These are phyloP conservation scores for Eulemur albifrons DNA, from an alignment of 2,797 vertebrate genomes.

Conservation along the genomic window DNA sequence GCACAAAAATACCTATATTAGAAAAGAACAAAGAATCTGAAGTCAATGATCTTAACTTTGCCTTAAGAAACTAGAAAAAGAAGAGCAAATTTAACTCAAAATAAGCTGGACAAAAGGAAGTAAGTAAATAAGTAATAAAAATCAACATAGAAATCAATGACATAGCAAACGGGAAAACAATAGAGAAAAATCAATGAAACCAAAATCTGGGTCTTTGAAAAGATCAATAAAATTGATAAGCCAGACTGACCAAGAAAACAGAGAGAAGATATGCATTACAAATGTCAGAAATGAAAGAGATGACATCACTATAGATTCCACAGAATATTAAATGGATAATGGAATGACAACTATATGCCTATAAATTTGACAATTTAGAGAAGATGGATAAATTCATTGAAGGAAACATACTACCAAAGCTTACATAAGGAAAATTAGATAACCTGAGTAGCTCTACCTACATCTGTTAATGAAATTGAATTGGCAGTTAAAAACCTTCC, in stretches of 20 bases:
- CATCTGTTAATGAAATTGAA: slow-evolving; percentile 14
- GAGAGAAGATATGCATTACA: neutral
- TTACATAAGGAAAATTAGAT: neutral
- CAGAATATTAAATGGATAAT: neutral
- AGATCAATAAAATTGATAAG: neutral
- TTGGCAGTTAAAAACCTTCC: neutral
- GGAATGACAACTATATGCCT: neutral
- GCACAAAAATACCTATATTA: neutral
- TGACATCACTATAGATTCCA: neutral
- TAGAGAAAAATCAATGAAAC: neutral
- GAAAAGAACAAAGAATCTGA: neutral
- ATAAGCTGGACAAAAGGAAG: neutral
- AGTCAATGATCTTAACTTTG: neutral
- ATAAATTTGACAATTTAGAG: neutral
- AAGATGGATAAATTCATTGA: neutral
- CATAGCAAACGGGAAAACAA: neutral
- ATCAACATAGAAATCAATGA: neutral
- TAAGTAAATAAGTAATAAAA: neutral
- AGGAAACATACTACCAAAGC: neutral
- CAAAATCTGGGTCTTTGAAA: neutral
- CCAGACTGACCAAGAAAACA: neutral
- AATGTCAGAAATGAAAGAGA: neutral
- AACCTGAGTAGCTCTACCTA: neutral
- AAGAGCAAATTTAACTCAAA: neutral
- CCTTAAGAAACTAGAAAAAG: slow-evolving; percentile 19